These are phyloP conservation scores for Drosophila melanica DNA, from an alignment of 1,140 invertebrate genomes.

Conservation along the genomic window DNA sequence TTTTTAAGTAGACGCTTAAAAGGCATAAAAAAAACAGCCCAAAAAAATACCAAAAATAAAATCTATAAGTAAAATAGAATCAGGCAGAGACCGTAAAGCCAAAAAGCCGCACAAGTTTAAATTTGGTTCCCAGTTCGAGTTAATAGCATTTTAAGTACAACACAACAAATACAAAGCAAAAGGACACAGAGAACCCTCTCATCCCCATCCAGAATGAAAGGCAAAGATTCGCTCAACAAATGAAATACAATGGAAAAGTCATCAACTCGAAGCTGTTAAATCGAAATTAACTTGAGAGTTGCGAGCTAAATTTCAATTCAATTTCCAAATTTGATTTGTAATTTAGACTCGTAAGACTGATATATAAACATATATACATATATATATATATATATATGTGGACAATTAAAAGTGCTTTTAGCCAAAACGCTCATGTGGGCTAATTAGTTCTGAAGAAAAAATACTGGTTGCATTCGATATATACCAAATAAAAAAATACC, in stretches of 20 bases:
- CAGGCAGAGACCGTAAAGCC: slow-evolving; percentile 59
- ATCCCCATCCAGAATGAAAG: background rate
- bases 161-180: slow-evolving; percentile 25
- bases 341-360: background rate
- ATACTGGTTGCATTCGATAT: too few species aligned
- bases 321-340: slow-evolving; percentile 10
- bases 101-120: slow-evolving; percentile 79
- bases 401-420: too few species aligned
- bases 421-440: too few species aligned
- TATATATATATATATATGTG: background rate
- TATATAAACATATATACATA: background rate
- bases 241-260: slow-evolving; percentile 2
- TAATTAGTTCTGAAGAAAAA: too few species aligned
- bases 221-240: background rate
- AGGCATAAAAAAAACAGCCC: slow-evolving; percentile 17
- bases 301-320: slow-evolving; percentile 33
- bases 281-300: slow-evolving; percentile 41
- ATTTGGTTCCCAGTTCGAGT: slow-evolving; percentile 54
- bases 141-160: slow-evolving; percentile 82
- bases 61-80: slow-evolving; percentile 69
- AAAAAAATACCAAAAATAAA: slow-evolving; percentile 23
- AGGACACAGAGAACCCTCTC: too few species aligned
- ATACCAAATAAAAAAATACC: too few species aligned
- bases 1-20: slow-evolving; percentile 75
- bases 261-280: slow-evolving; percentile 27